These are phyloP conservation scores for Leucozona laternaria DNA, from an alignment of 2,888 invertebrate species.

Conservation along the genomic window DNA sequence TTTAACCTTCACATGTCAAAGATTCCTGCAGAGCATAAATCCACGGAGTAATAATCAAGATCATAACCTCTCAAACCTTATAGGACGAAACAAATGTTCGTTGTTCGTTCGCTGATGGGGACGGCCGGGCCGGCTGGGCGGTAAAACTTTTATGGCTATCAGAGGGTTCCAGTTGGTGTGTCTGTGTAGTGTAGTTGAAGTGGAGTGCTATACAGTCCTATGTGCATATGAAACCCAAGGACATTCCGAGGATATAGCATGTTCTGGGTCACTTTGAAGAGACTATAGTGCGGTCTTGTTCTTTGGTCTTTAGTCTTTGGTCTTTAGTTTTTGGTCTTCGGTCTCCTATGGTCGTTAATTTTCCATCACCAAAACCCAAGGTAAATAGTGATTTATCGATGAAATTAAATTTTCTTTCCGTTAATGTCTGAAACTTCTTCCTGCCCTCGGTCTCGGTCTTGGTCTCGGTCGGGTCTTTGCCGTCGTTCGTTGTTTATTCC, in stretches of 20 bases:
- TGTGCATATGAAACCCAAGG: conserved; percentile 26
- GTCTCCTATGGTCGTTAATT: conserved; percentile 53
- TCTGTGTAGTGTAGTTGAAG: background rate
- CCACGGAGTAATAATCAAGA: conserved; percentile 63
- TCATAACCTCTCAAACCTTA: conserved; percentile 58
- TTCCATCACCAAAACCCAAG: conserved; percentile 54
- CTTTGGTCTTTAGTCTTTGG: background rate
- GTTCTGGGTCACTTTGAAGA: conserved; percentile 28
- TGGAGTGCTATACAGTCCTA: background rate
- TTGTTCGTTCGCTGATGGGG: background rate
- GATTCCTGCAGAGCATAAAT: conserved; percentile 57
- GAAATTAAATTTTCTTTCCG: conserved; percentile 66
- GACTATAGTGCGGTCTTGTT: conserved; percentile 23
- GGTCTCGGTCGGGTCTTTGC: background rate
- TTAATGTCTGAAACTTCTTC: conserved; percentile 65
- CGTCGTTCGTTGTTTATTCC: background rate
- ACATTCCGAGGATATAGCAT: conserved; percentile 5
- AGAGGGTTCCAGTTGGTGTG: background rate
- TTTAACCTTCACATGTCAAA: conserved; percentile 48
- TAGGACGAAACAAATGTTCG: conserved; percentile 45
- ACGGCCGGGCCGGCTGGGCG: background rate
- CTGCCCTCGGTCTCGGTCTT: background rate
- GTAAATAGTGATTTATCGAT: conserved; percentile 73
- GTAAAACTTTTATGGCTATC: conserved; percentile 49
- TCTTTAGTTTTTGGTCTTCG: background rate